Percentiles rank a stretch among this genome's conserved stretches.
Conservation (phyloP, 2,888 invertebrate genomes). For the Pasiphila rectangulata region DNA sequence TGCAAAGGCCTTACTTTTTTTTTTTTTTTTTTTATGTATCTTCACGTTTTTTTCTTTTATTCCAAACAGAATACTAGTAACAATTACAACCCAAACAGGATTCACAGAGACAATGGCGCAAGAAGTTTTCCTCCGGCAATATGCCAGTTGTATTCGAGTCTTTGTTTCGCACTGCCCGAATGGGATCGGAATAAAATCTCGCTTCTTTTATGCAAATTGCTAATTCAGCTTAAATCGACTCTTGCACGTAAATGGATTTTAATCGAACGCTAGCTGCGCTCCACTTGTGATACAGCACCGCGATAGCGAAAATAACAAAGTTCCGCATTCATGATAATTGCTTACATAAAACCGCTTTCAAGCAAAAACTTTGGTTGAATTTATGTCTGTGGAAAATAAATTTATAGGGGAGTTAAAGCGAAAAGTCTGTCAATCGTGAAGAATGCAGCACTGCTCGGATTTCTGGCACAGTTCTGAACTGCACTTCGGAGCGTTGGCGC, state of each 20-base stretch:
- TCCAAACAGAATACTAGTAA: slow-evolving; percentile 6
- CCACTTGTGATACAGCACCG: slow-evolving; percentile 23
- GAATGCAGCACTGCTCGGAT: slow-evolving; percentile 50
- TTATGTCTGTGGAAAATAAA: slow-evolving; percentile 19
- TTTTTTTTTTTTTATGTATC: background rate
- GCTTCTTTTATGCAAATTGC: slow-evolving; percentile 37
- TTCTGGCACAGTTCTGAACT: slow-evolving; percentile 48
- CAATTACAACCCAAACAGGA: slow-evolving; percentile 17
- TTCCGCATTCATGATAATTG: slow-evolving; percentile 19
- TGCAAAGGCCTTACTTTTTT: too few species aligned
- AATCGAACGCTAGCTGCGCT: slow-evolving; percentile 32
- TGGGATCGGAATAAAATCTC: slow-evolving; percentile 31
- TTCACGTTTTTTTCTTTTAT: background rate
- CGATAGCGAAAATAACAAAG: slow-evolving; percentile 25
- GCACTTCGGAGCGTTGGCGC: slow-evolving; percentile 36
- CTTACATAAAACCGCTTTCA: slow-evolving; percentile 13
- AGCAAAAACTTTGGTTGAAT: slow-evolving; percentile 9
- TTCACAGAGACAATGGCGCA: slow-evolving; percentile 17
- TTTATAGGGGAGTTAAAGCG: slow-evolving; percentile 31
- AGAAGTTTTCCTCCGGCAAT: slow-evolving; percentile 12
- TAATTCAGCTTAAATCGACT: slow-evolving; percentile 37
- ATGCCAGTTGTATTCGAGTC: slow-evolving; percentile 23
- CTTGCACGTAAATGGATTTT: slow-evolving; percentile 36
- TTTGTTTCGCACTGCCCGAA: slow-evolving; percentile 26
- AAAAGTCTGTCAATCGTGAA: slow-evolving; percentile 50